These are phyloP conservation scores for Glaucidium brasilianum DNA, from an alignment of 2,113 vertebrate species.

Conservation along the genomic window DNA sequence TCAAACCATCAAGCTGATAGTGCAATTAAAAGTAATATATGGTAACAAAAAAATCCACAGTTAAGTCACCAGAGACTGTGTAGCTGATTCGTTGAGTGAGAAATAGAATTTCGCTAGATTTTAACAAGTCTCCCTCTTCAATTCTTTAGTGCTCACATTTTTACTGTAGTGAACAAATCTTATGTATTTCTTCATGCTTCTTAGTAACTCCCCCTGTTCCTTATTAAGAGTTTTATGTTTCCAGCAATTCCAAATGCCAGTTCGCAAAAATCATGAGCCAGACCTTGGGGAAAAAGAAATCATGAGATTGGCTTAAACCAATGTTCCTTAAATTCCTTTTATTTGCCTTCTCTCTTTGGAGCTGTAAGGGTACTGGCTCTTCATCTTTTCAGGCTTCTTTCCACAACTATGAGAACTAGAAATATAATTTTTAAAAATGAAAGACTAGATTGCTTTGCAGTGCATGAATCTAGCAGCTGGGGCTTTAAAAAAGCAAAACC, in stretches of 20 bases:
- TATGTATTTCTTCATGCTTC: not conserved
- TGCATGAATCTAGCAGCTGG: not conserved
- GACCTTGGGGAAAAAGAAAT: constrained; percentile 24
- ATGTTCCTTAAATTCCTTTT: constrained; percentile 16
- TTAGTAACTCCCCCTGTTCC: not conserved
- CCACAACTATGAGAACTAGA: constrained; percentile 1
- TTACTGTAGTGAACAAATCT: not conserved
- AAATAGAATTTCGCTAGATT: not conserved
- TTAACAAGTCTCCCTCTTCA: not conserved
- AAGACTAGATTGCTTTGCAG: not conserved
- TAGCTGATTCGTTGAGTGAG: not conserved
- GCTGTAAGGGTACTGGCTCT: constrained; percentile 12
- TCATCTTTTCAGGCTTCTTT: constrained; percentile 29
- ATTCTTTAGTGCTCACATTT: not conserved
- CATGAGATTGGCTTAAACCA: constrained; percentile 22
- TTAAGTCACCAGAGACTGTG: not conserved
- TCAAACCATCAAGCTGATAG: not conserved
- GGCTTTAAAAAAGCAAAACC: not conserved
- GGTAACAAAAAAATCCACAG: not conserved
- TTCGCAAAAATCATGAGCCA: constrained; percentile 14
- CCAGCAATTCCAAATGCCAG: not conserved
- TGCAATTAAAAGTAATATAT: constrained; percentile 19
- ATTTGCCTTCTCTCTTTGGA: constrained; percentile 42
- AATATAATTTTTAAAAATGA: constrained; percentile 20
- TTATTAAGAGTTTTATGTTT: constrained; percentile 34